Evolutionary conservation across 2,113 vertebrate genomes (phyloP).

Genomic region (Orthonyx spaldingii): DNA sequence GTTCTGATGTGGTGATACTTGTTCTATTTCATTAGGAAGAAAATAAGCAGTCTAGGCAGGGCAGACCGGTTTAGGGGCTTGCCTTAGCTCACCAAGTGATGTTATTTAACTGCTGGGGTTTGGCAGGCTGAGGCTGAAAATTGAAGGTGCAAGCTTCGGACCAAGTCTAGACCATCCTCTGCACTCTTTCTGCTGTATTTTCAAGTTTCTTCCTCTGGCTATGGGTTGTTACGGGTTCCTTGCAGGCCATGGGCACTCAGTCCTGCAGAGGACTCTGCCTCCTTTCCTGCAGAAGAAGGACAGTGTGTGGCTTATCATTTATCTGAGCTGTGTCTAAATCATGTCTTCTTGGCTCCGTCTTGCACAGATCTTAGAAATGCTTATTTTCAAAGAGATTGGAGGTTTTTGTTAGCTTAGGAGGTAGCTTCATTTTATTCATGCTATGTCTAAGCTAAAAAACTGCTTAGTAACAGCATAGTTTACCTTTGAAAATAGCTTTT

Average conservation of each 20-base stretch:
- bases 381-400: not conserved
- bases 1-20: not conserved
- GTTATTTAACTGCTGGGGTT: not conserved
- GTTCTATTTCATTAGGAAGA: not conserved
- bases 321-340: not conserved
- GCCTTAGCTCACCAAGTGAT: not conserved
- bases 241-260: not conserved
- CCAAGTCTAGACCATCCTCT: not conserved
- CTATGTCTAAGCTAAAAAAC: not conserved
- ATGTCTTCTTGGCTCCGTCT: not conserved
- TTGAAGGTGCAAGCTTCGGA: not conserved
- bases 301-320: not conserved
- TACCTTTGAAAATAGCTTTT: constrained; percentile 16
- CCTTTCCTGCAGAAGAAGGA: not conserved
- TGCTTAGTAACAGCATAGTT: not conserved
- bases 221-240: not conserved
- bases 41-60: not conserved
- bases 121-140: not conserved
- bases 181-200: not conserved
- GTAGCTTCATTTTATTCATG: not conserved
- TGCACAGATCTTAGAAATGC: not conserved
- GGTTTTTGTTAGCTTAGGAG: not conserved
- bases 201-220: not conserved
- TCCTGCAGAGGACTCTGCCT: not conserved
- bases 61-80: not conserved